A percentile compares a stretch with the other conserved stretches of the same genome.
Conservation (phyloP, 92 coral and sea anemone species). For the Porites evermanni region DNA sequence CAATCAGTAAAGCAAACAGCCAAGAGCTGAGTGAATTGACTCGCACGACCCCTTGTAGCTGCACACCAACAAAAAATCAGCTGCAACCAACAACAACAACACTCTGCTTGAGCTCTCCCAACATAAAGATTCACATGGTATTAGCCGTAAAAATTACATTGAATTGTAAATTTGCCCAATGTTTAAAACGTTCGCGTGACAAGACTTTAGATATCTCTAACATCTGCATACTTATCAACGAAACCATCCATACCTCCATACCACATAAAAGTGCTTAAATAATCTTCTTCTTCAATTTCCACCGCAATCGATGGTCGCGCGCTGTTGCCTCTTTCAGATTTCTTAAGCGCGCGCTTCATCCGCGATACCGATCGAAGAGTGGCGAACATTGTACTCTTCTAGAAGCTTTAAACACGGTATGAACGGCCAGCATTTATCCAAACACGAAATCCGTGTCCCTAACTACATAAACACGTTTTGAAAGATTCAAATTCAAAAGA, state of each 20-base stretch:
- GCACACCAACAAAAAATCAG: neutral
- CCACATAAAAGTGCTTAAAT: conserved; percentile 70
- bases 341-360: conserved; percentile 81
- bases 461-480: conserved; percentile 20
- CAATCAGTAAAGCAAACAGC: neutral
- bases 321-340: conserved; percentile 67
- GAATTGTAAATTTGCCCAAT: no score
- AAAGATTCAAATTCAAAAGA: conserved; percentile 4
- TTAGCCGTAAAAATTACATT: no score
- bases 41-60: neutral
- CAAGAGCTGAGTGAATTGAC: neutral
- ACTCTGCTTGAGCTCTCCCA: no score
- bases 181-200: neutral
- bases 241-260: conserved; percentile 81
- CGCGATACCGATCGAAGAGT: conserved; percentile 82
- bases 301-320: conserved; percentile 55
- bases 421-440: neutral
- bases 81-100: no score
- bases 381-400: conserved; percentile 71
- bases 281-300: conserved; percentile 49
- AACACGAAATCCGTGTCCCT: conserved; percentile 17
- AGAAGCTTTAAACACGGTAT: neutral
- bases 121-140: no score
- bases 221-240: conserved; percentile 16
- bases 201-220: neutral